phyloP scores from a whole-genome alignment of 1,140 invertebrate genomes.

The Pachyrhynchus sulphureomaculatus region DNA sequence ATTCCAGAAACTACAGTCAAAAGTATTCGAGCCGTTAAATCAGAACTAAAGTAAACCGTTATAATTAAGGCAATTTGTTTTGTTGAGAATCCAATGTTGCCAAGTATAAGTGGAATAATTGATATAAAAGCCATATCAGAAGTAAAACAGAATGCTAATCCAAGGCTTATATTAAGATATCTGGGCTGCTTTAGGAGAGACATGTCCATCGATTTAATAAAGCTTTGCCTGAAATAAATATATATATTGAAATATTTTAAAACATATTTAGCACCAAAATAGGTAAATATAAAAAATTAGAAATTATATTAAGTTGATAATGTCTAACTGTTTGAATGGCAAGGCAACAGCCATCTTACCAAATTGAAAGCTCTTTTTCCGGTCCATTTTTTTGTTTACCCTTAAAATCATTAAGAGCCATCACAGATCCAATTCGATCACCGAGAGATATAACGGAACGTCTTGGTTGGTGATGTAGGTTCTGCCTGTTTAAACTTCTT shows the following conservation, averaged over 20 bases:
- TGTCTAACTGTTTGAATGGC: too few species aligned
- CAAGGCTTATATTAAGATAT: conserved; percentile 41
- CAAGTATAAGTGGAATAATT: conserved; percentile 38
- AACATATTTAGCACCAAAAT: too few species aligned
- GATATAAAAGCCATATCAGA: conserved; percentile 42
- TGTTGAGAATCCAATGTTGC: conserved; percentile 31
- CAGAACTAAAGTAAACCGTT: conserved; percentile 38
- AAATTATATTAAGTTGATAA: too few species aligned
- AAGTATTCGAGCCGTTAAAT: conserved; percentile 37
- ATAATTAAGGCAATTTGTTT: conserved; percentile 35
- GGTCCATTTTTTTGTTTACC: too few species aligned
- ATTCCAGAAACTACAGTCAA: conserved; percentile 35
- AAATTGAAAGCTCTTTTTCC: too few species aligned
- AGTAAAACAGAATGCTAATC: conserved; percentile 38
- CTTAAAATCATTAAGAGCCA: too few species aligned
- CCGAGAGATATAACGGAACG: too few species aligned
- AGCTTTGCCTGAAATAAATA: conserved; percentile 5
- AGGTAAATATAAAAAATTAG: too few species aligned
- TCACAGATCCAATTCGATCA: too few species aligned
- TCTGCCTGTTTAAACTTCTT: too few species aligned
- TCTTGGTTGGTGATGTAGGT: too few species aligned
- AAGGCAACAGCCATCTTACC: too few species aligned
- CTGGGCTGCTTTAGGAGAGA: conserved; percentile 38
- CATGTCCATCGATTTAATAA: conserved; percentile 30
- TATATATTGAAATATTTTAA: not conserved